Conservation (phyloP, 2,888 invertebrate species). For the Epirrhoe alternata region DNA sequence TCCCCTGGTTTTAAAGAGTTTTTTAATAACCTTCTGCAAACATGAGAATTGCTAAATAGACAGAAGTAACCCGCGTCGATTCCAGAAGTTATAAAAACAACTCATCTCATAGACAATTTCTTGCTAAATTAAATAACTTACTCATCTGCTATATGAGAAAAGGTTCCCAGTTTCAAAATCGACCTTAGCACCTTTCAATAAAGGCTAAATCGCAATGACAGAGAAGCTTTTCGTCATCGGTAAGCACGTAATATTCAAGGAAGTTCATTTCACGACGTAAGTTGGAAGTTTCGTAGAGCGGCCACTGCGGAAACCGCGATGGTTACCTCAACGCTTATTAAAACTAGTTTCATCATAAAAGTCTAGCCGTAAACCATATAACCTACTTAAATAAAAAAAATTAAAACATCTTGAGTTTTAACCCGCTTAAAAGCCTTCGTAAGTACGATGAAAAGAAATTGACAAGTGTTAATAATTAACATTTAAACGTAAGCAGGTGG, state of each 20-base stretch:
- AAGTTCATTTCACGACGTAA: slow-evolving; percentile 41
- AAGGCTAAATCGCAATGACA: slow-evolving; percentile 17
- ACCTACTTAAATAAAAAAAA: background rate
- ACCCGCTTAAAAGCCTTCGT: no score
- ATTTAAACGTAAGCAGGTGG: background rate
- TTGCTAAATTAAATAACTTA: slow-evolving; percentile 38
- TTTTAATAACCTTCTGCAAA: background rate
- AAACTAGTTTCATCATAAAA: slow-evolving; percentile 13
- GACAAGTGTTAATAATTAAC: no score
- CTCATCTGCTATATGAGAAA: slow-evolving; percentile 10
- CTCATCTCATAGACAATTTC: slow-evolving; percentile 28
- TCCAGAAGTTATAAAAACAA: slow-evolving; percentile 20
- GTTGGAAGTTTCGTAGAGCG: slow-evolving; percentile 32
- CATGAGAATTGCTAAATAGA: background rate
- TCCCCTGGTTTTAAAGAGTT: no score
- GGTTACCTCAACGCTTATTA: slow-evolving; percentile 6
- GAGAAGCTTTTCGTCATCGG: slow-evolving; percentile 10
- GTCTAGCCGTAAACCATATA: background rate
- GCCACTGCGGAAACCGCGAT: slow-evolving; percentile 17
- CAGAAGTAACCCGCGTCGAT: slow-evolving; percentile 1
- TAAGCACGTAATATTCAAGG: slow-evolving; percentile 28
- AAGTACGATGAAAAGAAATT: no score
- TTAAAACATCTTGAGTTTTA: background rate
- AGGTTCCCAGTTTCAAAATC: background rate
- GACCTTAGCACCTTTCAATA: slow-evolving; percentile 24